Conservation (phyloP, 2,113 vertebrate genomes). For the Nesospiza acunhae region DNA sequence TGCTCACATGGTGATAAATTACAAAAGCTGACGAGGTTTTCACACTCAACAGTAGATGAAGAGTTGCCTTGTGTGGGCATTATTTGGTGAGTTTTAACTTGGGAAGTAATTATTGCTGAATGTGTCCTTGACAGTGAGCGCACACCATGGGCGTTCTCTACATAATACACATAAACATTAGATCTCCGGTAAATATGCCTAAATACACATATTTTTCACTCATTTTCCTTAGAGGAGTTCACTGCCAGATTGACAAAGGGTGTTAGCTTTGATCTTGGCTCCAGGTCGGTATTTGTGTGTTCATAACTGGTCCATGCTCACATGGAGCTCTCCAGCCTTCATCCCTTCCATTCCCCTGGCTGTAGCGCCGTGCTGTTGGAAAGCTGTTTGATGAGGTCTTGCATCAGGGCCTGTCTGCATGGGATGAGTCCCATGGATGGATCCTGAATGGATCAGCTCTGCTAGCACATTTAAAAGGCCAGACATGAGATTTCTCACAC, state of each 20-base stretch:
- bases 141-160: not conserved
- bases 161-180: not conserved
- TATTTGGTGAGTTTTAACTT: constrained; percentile 36
- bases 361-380: not conserved
- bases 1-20: constrained; percentile 37
- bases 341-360: not conserved
- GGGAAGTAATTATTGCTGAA: constrained; percentile 8
- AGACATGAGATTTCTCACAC: not conserved
- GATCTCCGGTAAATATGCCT: not conserved
- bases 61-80: constrained; percentile 37
- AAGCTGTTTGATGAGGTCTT: not conserved
- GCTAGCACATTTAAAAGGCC: not conserved
- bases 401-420: not conserved
- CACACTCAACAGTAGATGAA: constrained; percentile 11
- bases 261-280: not conserved
- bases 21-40: not conserved
- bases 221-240: not conserved
- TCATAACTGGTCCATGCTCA: fast-evolving
- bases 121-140: not conserved
- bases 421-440: not conserved
- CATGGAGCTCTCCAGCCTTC: not conserved
- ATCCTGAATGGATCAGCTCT: not conserved
- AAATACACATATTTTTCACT: not conserved
- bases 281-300: not conserved
- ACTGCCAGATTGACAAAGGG: not conserved